Evolutionary conservation across 1,140 invertebrate genomes (phyloP).

Genomic region (Diorhabda carinulata): DNA sequence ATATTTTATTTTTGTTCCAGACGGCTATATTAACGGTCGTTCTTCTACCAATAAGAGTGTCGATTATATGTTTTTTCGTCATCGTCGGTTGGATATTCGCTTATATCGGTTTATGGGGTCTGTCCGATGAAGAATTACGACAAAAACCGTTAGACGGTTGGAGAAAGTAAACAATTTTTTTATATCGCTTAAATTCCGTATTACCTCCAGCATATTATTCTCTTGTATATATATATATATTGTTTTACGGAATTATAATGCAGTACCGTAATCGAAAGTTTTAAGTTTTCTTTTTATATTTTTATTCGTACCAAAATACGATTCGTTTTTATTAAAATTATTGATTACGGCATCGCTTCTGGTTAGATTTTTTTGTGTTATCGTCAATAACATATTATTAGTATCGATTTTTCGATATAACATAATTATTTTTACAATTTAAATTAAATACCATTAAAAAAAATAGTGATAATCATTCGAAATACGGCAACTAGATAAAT

Average conservation of each 20-base stretch:
- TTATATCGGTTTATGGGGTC: conserved; percentile 70
- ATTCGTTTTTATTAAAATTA: conserved; percentile 4
- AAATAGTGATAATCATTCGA: neutral
- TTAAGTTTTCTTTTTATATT: neutral
- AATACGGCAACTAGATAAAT: neutral
- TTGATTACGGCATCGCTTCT: neutral
- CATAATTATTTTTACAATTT: too few species aligned
- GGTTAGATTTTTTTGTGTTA: too few species aligned
- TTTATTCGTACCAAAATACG: neutral
- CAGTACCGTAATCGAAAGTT: neutral
- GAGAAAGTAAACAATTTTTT: conserved; percentile 62
- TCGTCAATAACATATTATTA: neutral
- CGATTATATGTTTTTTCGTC: conserved; percentile 68
- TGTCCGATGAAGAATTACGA: conserved; percentile 71
- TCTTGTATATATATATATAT: too few species aligned
- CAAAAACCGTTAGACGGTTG: conserved; percentile 72
- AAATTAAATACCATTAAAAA: neutral
- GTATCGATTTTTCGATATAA: neutral
- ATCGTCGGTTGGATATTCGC: conserved; percentile 78
- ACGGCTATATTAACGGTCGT: conserved; percentile 75
- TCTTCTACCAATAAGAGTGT: conserved; percentile 70
- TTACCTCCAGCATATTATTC: too few species aligned
- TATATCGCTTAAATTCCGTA: too few species aligned
- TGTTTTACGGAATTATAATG: too few species aligned
- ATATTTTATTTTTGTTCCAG: conserved; percentile 56